These are phyloP conservation scores for Ferrisia virgata DNA, from an alignment of 2,888 invertebrate species.

Conservation along the genomic window DNA sequence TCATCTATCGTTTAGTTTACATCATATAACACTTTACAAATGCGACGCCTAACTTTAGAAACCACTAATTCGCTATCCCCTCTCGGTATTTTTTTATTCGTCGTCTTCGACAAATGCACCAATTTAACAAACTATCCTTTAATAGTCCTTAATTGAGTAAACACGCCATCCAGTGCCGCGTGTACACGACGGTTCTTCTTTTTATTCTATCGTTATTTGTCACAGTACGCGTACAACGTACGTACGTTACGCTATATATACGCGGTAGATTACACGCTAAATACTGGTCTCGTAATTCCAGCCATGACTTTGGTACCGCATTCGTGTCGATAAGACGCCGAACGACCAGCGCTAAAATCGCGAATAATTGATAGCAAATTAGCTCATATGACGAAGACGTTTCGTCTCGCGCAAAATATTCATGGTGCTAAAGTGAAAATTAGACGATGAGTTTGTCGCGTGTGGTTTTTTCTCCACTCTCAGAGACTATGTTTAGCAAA, in stretches of 20 bases:
- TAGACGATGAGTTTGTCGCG: background rate
- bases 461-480: background rate
- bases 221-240: background rate
- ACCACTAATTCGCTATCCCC: constrained; percentile 33
- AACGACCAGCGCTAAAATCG: background rate
- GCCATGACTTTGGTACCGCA: background rate
- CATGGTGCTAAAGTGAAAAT: constrained; percentile 20
- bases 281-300: background rate
- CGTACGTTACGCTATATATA: background rate
- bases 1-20: too few species aligned
- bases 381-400: background rate
- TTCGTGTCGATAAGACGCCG: background rate
- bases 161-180: constrained; percentile 18
- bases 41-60: background rate
- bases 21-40: too few species aligned
- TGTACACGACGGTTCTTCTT: too few species aligned
- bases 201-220: too few species aligned
- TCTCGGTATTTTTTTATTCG: background rate
- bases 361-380: background rate
- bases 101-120: constrained; percentile 34
- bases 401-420: background rate
- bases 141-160: constrained; percentile 40
- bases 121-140: constrained; percentile 39
- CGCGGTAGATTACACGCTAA: background rate
- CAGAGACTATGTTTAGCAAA: constrained; percentile 12